Evolutionary conservation across 2,113 vertebrate species (phyloP).

Genomic region (Psammodynastes pulverulentus): DNA sequence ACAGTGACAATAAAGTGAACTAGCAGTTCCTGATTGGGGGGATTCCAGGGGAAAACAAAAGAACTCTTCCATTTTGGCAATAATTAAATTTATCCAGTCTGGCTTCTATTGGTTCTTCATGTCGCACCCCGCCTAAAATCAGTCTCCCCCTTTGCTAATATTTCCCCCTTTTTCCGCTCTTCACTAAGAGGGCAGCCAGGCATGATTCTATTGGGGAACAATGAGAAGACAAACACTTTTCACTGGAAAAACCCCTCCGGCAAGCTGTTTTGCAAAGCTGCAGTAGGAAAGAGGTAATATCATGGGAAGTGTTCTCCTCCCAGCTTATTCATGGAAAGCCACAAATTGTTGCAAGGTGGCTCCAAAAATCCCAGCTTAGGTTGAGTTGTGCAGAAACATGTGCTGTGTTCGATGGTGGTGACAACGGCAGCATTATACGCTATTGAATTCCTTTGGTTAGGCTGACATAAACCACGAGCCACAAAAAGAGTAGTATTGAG

Average conservation of each 20-base stretch:
- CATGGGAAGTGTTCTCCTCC: not conserved
- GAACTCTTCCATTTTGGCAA: not conserved
- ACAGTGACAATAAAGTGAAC: no score
- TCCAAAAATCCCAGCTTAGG: not conserved
- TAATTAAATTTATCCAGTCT: not conserved
- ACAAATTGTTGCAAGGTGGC: not conserved
- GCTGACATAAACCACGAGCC: not conserved
- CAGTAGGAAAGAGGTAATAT: not conserved
- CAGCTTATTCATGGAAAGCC: not conserved
- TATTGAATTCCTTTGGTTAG: not conserved
- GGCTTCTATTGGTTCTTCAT: not conserved
- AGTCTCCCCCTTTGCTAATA: not conserved
- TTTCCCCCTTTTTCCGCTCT: not conserved
- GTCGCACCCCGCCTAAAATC: not conserved
- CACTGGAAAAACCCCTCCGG: not conserved
- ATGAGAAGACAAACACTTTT: not conserved
- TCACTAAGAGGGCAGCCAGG: not conserved
- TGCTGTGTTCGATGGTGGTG: not conserved
- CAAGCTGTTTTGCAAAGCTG: not conserved
- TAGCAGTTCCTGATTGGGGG: not conserved
- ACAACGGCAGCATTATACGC: not conserved
- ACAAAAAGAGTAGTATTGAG: not conserved
- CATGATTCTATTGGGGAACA: not conserved
- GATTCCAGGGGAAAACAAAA: not conserved
- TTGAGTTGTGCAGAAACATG: not conserved